Evolutionary conservation across 2,888 invertebrate species (phyloP).

Genomic region (Chymomyza caudatula): DNA sequence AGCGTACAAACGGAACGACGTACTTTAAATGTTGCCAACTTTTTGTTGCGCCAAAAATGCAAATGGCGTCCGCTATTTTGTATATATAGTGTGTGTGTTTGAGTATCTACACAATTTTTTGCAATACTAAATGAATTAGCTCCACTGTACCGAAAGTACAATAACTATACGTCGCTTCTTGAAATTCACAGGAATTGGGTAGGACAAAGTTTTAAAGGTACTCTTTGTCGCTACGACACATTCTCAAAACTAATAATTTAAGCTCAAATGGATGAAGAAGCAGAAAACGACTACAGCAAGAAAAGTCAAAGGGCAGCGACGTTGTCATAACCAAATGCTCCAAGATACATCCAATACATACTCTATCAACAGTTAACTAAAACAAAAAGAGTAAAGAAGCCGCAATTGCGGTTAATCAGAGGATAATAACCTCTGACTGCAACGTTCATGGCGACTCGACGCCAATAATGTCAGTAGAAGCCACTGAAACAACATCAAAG

Average conservation of each 20-base stretch:
- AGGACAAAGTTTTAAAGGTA: too few relatives aligned
- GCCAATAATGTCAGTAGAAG: constrained; percentile 21
- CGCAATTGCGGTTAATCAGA: constrained; percentile 53
- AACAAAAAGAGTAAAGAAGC: constrained; percentile 7
- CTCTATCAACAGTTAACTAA: neutral
- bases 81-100: neutral
- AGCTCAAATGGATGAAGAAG: too few relatives aligned
- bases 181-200: too few relatives aligned
- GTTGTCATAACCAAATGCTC: neutral
- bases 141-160: too few relatives aligned
- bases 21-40: constrained; percentile 50
- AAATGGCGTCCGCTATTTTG: constrained; percentile 54
- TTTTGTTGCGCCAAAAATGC: constrained; percentile 58
- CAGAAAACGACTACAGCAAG: neutral
- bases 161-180: too few relatives aligned
- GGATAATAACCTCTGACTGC: constrained; percentile 35
- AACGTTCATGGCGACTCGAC: constrained; percentile 18
- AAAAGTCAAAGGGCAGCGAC: neutral
- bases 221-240: too few relatives aligned
- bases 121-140: too few relatives aligned
- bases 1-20: constrained; percentile 1
- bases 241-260: too few relatives aligned
- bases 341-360: constrained; percentile 11
- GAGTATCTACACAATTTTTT: too few relatives aligned
- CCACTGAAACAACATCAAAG: constrained; percentile 34